Evolutionary conservation across 2,888 invertebrate genomes (phyloP), one percentile per base, ranked within the genome.

Genomic region (Epistrophe grossulariae): DNA sequence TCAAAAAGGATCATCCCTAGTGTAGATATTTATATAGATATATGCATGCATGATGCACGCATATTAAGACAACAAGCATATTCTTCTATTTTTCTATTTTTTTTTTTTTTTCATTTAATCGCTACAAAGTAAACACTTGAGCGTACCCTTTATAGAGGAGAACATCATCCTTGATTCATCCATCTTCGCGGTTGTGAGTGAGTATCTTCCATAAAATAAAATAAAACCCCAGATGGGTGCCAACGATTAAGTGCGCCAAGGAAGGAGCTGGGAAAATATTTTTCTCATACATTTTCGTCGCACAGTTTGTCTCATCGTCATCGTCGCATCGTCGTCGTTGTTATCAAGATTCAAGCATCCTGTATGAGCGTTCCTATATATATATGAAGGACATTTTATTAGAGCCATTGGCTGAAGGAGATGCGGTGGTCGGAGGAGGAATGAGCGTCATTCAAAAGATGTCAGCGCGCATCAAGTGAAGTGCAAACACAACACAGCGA

Each of bases 61-160:
- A 83, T 87, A 87, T 83, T 87, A 87, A 82, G 74, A 85, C 85
- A 82, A 85, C 85, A 85, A 85, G 79, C 60, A 68, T 66, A 83
- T 79, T 60, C 35, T 17, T 5, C 35, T 60, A 17, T 38, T 2
- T 17, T 31, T 45, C n/a, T 82, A 24, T n/a, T n/a, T 6, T 9
- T 48, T 48, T 17, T n/a, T 17, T 9, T 48, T 48, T 48, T 78
- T 66, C 74, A 87, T 87, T 74, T 76, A 83, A 74, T 76, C 76
- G 71, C 68, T 45, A 43, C 72, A 76, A 60, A 83, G 83, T 79
- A 87, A 87, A 87, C 83, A 87, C 85, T 85, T 66, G 82, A 82
- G 82, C 74, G 64, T 70, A 82, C 74, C 74, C 82, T 79, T 85
- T 77, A n/a, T n/a, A 24, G 24, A 68, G 55, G 15, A 19, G 68